Conservation (phyloP, 2,797 vertebrate species). For the Melanotaenia trifasciata region DNA sequence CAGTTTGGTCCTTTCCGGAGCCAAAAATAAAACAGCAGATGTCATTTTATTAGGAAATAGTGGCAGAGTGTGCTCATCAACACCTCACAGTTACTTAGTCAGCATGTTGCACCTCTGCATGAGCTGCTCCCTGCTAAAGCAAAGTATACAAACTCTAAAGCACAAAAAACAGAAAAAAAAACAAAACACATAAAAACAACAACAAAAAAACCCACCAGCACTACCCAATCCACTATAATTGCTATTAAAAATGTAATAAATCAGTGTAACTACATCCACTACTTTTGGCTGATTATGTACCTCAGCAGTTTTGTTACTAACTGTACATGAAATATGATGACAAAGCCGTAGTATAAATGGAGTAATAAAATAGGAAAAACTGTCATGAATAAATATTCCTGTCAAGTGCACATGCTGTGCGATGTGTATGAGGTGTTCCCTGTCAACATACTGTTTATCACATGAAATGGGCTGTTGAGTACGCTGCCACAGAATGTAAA, state of each 20-base stretch:
- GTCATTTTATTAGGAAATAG: conserved; percentile 54
- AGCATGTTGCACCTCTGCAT: conserved; percentile 57
- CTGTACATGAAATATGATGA: conserved; percentile 8
- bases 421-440: conserved; percentile 3
- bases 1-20: conserved; percentile 15
- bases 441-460: conserved; percentile 4
- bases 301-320: conserved; percentile 6
- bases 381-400: conserved; percentile 11
- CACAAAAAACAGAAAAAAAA: conserved; percentile 10
- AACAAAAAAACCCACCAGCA: conserved; percentile 4
- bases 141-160: conserved; percentile 42
- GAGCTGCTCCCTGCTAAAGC: conserved; percentile 32
- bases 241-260: conserved; percentile 7
- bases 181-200: neutral
- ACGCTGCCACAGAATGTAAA: conserved; percentile 8
- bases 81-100: conserved; percentile 50
- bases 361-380: conserved; percentile 4
- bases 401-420: neutral
- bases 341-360: neutral
- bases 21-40: conserved; percentile 52
- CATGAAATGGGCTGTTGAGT: conserved; percentile 17
- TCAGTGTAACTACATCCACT: neutral
- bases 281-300: conserved; percentile 9
- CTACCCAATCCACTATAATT: conserved; percentile 5
- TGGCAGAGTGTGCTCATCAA: conserved; percentile 40